Evolutionary conservation across 2,113 vertebrate species (phyloP), one percentile per base, ranked within the genome.

Genomic region (Holacanthus passer): DNA sequence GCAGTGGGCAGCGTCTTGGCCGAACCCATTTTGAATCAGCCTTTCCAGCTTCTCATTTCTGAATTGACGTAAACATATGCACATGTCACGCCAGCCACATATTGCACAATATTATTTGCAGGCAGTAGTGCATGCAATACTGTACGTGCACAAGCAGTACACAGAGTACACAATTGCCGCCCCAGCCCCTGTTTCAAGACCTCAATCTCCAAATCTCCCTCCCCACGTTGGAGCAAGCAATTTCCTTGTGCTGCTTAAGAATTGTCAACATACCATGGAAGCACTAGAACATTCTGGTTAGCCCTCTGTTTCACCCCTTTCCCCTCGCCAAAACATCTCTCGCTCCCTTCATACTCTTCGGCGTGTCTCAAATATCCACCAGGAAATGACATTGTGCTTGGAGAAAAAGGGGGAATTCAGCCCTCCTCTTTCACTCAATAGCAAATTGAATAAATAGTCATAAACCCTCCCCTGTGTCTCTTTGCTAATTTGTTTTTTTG

Each of bases 361-460:
- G 77, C 24, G 1, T 60, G 70, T 74, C 79, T 83, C 59, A 75
- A 65, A 80, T 59, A 69, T 79, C 74, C 82, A 79, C 52, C 47
- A 83, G 76, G 63, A 83, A 77, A 87, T 79, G 73, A 83, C 75
- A 88, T 83, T 88, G 81, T 81, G 72, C 81, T 65, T 32, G 35
- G 20, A 73, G 72, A 77, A 69, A 66, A 35, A 66, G 24, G 52
- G 31, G 73, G 69, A 78, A 77, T 84, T 74, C 48, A 24, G 29
- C 13, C 48, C 65, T 59, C 41, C 74, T 37, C 32, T 63, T 35
- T 66, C 45, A 0, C n/a, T 87, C 78, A 50, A 80, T 70, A 65
- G 60, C 77, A 83, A 89, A 88, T 86, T 88, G 69, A 87, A 87
- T 89, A 89, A 82, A 90, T 85, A 73, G 82, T 77, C 68, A 43